Conservation (phyloP, 2,888 invertebrate genomes). For the Acleris cristana region DNA sequence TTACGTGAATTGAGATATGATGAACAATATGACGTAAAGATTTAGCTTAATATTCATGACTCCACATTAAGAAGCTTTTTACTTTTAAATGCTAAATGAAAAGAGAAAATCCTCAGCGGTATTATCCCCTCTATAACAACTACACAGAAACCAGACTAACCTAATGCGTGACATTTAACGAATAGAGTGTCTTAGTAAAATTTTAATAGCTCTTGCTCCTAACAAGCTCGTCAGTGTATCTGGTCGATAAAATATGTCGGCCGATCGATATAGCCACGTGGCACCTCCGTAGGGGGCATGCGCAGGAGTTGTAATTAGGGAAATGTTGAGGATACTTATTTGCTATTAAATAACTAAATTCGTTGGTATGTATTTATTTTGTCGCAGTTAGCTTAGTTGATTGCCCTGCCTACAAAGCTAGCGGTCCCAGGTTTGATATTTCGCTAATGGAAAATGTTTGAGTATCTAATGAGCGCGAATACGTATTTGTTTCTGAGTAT, state of each 20-base stretch:
- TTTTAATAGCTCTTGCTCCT: slow-evolving; percentile 28
- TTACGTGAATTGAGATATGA: too few relatives aligned
- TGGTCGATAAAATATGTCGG: slow-evolving; percentile 26
- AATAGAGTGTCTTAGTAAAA: slow-evolving; percentile 38
- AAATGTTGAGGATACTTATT: background rate
- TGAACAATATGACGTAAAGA: too few relatives aligned
- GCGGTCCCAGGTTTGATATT: background rate
- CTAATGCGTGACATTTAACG: slow-evolving; percentile 39
- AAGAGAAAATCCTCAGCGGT: background rate
- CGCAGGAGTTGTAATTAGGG: background rate
- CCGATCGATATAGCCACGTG: slow-evolving; percentile 13
- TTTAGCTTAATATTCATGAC: too few relatives aligned
- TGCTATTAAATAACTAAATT: too few relatives aligned
- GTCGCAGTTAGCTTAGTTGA: too few relatives aligned
- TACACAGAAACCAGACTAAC: background rate
- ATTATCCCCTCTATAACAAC: slow-evolving; percentile 18
- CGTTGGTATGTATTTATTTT: background rate
- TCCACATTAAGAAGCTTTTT: too few relatives aligned
- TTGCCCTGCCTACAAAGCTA: background rate
- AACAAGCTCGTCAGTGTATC: slow-evolving; percentile 34
- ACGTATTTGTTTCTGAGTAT: too few relatives aligned
- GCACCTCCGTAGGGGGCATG: background rate
- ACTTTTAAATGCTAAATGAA: too few relatives aligned
- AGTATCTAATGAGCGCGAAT: too few relatives aligned
- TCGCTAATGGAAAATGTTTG: too few relatives aligned